Evolutionary conservation across 1,140 invertebrate genomes (phyloP).

Genomic region (Yoshiicerus persimilis): DNA sequence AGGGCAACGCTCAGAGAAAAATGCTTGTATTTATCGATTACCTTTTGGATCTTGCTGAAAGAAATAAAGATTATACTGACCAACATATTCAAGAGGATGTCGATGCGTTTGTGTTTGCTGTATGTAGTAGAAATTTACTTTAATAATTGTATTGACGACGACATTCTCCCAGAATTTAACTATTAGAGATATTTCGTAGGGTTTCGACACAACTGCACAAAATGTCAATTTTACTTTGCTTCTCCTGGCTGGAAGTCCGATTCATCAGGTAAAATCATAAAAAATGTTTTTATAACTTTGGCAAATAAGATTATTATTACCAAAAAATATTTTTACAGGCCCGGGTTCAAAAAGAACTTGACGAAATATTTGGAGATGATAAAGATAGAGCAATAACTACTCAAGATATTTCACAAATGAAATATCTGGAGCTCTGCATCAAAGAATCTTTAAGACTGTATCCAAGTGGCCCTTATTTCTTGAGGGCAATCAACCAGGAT

Average conservation of each 20-base stretch:
- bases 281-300: background rate
- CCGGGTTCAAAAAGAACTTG: constrained; percentile 52
- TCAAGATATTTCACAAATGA: constrained; percentile 59
- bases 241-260: background rate
- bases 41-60: background rate
- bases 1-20: background rate
- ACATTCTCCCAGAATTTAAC: background rate
- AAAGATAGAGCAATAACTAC: constrained; percentile 51
- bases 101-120: constrained; percentile 41
- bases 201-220: constrained; percentile 16
- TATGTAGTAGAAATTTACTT: background rate
- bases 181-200: background rate
- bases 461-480: background rate
- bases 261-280: background rate
- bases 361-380: constrained; percentile 52
- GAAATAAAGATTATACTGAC: background rate
- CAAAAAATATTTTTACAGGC: background rate
- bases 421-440: constrained; percentile 66
- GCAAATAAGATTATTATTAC: too few relatives aligned
- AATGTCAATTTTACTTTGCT: background rate
- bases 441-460: constrained; percentile 61
- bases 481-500: background rate
- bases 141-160: too few relatives aligned
- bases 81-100: constrained; percentile 36
- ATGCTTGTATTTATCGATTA: background rate